Evolutionary conservation across 2,888 invertebrate species (phyloP).

Genomic region (Cheiracanthium punctorium): DNA sequence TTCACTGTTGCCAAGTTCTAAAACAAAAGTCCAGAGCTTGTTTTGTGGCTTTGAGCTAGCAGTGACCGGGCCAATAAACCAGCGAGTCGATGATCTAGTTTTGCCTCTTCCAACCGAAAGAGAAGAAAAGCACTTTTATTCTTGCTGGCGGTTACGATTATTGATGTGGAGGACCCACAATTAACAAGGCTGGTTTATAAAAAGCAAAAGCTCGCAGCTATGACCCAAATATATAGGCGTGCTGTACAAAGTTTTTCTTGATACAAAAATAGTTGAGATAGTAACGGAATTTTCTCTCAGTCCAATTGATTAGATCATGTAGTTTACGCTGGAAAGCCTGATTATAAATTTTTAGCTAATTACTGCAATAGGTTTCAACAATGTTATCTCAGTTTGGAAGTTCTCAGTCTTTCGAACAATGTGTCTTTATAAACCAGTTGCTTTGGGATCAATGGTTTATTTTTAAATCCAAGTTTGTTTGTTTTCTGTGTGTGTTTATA

Average conservation of each 20-base stretch:
- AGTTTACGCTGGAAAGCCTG: neutral
- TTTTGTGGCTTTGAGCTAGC: slow-evolving; percentile 13
- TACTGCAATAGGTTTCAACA: neutral
- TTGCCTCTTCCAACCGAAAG: neutral
- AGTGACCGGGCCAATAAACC: slow-evolving; percentile 8
- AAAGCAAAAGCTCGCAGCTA: slow-evolving; percentile 3
- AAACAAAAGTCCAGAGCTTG: neutral
- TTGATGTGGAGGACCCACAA: slow-evolving; percentile 5
- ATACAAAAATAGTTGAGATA: slow-evolving; percentile 7
- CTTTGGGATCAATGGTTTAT: neutral
- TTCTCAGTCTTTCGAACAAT: neutral
- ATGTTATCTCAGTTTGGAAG: neutral
- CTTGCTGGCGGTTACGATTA: slow-evolving; percentile 13
- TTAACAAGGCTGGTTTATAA: slow-evolving; percentile 9
- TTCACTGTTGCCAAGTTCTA: neutral
- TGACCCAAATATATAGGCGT: slow-evolving; percentile 10
- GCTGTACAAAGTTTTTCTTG: neutral
- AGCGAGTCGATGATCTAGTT: slow-evolving; percentile 8
- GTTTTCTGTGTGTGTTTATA: too few species aligned
- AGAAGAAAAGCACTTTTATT: neutral
- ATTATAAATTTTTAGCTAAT: neutral
- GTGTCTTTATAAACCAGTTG: neutral
- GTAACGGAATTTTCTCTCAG: neutral
- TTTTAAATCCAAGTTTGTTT: too few species aligned
- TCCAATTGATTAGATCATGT: neutral